Evolutionary conservation across 2,113 vertebrate genomes (phyloP).

Genomic region (Zootoca vivipara): DNA sequence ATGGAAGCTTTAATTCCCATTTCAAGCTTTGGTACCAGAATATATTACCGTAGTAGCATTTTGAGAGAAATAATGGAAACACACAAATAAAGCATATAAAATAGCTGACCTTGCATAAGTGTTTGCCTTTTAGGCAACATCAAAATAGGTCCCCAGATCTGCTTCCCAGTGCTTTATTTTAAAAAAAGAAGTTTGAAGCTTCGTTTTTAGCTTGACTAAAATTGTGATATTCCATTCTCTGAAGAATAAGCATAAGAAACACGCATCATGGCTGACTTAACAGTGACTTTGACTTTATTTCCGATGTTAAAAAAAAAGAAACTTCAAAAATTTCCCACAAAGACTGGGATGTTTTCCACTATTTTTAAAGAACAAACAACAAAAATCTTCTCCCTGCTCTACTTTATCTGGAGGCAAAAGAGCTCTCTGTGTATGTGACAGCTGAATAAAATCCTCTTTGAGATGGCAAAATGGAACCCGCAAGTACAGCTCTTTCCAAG

Average conservation of each 20-base stretch:
- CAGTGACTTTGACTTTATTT: slow-evolving; percentile 79
- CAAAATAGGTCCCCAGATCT: slow-evolving; percentile 55
- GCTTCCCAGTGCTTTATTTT: slow-evolving; percentile 60
- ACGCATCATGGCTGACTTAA: slow-evolving; percentile 72
- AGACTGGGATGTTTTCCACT: slow-evolving; percentile 74
- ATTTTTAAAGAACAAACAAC: slow-evolving; percentile 82
- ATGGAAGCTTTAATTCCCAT: neutral
- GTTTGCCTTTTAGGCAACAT: slow-evolving; percentile 74
- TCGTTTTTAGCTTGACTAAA: slow-evolving; percentile 72
- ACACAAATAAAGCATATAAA: neutral
- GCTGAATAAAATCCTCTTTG: slow-evolving; percentile 76
- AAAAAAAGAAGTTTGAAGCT: slow-evolving; percentile 20
- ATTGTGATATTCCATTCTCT: slow-evolving; percentile 69
- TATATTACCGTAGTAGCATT: neutral
- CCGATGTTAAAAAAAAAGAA: slow-evolving; percentile 59
- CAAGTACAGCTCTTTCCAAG: slow-evolving; percentile 70
- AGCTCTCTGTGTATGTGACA: slow-evolving; percentile 64
- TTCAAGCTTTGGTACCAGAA: neutral
- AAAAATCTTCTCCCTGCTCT: slow-evolving; percentile 63
- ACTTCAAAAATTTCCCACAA: slow-evolving; percentile 74
- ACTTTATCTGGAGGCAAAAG: slow-evolving; percentile 74
- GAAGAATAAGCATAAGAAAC: slow-evolving; percentile 71
- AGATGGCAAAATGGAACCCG: slow-evolving; percentile 76
- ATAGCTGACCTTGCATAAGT: slow-evolving; percentile 65
- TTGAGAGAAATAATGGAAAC: neutral